These are phyloP conservation scores for Eulimnadia texana DNA, from an alignment of 1,140 invertebrate genomes.

Conservation along the genomic window DNA sequence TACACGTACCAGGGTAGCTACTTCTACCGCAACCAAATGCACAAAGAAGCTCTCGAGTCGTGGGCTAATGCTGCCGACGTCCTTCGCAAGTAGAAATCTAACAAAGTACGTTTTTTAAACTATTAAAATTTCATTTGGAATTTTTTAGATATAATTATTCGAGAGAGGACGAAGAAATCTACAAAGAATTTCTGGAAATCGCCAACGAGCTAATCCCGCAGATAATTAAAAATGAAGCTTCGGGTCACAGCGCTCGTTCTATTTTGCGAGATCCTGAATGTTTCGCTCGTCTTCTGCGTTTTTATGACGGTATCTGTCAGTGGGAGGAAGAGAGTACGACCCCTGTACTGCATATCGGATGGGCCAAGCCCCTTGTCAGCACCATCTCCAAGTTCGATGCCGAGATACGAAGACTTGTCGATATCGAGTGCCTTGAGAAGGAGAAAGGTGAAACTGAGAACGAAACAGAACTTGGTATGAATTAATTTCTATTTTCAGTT, in stretches of 20 bases:
- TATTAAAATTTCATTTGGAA: slow-evolving; percentile 8
- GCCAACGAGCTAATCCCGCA: slow-evolving; percentile 88
- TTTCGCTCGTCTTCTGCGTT: slow-evolving; percentile 74
- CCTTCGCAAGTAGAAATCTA: slow-evolving; percentile 53
- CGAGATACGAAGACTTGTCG: slow-evolving; percentile 65
- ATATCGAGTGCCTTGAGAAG: slow-evolving; percentile 25
- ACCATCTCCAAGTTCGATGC: slow-evolving; percentile 89
- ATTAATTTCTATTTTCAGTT: too few relatives aligned
- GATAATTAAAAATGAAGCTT: slow-evolving; percentile 74
- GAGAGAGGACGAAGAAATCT: slow-evolving; percentile 85
- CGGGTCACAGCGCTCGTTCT: slow-evolving; percentile 53
- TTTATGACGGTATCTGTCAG: slow-evolving; percentile 92
- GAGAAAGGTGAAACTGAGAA: neutral
- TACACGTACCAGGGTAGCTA: slow-evolving; percentile 90
- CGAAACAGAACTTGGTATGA: neutral
- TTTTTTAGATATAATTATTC: slow-evolving; percentile 75
- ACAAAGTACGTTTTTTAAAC: slow-evolving; percentile 3
- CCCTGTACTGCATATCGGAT: slow-evolving; percentile 87
- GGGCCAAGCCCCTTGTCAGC: slow-evolving; percentile 86
- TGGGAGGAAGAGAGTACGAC: slow-evolving; percentile 93
- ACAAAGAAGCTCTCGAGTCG: slow-evolving; percentile 76
- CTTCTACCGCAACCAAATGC: slow-evolving; percentile 72
- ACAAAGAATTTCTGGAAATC: slow-evolving; percentile 78
- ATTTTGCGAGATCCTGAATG: slow-evolving; percentile 77
- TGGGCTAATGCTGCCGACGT: slow-evolving; percentile 91